A percentile compares a stretch with the other conserved stretches of the same genome.
Evolutionary conservation across 1,140 invertebrate species (phyloP).

Genomic region (Diorhabda carinulata): DNA sequence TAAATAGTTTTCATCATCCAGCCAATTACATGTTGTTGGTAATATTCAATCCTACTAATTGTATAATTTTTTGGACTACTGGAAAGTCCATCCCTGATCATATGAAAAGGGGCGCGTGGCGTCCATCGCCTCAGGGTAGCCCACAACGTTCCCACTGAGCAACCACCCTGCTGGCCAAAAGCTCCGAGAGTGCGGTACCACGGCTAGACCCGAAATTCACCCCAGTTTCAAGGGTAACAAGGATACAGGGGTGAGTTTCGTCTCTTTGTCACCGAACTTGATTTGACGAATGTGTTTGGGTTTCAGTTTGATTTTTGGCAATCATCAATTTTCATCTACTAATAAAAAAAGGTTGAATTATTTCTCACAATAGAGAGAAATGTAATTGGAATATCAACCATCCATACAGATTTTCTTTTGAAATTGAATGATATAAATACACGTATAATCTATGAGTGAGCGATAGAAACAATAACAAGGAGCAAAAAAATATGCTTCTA

Average conservation of each 20-base stretch:
- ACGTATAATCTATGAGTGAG: no score
- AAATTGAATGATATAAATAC: no score
- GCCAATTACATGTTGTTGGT: no score
- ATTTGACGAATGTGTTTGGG: constrained; percentile 2
- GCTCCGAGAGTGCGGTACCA: constrained; percentile 29
- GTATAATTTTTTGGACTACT: no score
- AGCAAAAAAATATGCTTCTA: no score
- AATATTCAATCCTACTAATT: no score
- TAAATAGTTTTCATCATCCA: no score
- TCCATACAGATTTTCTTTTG: no score
- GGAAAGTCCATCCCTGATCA: background rate
- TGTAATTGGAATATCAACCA: no score
- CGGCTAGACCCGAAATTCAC: constrained; percentile 1
- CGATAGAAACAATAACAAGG: no score
- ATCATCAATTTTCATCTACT: background rate
- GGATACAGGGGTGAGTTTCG: background rate
- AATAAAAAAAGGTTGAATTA: background rate
- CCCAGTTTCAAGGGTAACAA: constrained; percentile 6
- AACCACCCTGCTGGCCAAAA: constrained; percentile 47
- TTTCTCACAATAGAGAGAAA: no score
- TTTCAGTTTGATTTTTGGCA: background rate
- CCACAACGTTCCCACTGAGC: constrained; percentile 50
- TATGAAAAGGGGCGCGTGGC: constrained; percentile 40
- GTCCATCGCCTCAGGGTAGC: constrained; percentile 44
- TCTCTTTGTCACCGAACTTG: constrained; percentile 1